A percentile compares a stretch with the other conserved stretches of the same genome.
Conservation (phyloP, 2,888 invertebrate genomes). For the Conus canariensis region DNA sequence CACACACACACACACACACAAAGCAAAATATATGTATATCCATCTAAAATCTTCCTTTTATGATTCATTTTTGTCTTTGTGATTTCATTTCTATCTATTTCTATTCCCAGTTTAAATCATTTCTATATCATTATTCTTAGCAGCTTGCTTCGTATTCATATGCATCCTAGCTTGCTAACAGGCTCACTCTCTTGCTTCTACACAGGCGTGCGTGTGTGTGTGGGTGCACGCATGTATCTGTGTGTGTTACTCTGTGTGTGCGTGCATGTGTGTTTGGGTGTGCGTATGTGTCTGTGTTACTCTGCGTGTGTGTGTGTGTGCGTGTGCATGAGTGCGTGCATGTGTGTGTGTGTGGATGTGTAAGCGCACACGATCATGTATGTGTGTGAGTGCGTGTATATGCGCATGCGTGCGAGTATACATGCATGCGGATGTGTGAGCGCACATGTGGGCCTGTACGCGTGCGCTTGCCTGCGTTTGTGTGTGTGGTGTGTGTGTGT, state of each 20-base stretch:
- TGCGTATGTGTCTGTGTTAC: background rate
- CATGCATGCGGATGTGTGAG: background rate
- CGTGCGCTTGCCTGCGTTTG: background rate
- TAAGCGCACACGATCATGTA: background rate
- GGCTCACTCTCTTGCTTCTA: background rate
- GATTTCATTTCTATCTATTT: background rate
- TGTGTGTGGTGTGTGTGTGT: background rate
- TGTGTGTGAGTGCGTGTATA: background rate
- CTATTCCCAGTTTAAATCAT: background rate
- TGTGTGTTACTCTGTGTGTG: background rate
- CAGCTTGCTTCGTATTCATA: too few species aligned
- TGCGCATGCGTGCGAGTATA: background rate
- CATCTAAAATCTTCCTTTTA: too few species aligned
- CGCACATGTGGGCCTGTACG: background rate
- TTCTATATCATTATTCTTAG: too few species aligned
- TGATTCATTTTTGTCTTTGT: too few species aligned
- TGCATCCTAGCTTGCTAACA: too few species aligned
- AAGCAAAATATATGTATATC: too few species aligned
- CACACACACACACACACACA: too few species aligned
- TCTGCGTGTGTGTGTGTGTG: background rate
- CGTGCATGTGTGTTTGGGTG: background rate
- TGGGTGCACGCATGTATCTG: background rate
- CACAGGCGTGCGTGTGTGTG: background rate
- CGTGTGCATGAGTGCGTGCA: background rate
- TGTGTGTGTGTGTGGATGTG: background rate